Base-by-base conservation (phyloP, 2,888 invertebrate genomes). In the Plagiodera versicolora region DNA sequence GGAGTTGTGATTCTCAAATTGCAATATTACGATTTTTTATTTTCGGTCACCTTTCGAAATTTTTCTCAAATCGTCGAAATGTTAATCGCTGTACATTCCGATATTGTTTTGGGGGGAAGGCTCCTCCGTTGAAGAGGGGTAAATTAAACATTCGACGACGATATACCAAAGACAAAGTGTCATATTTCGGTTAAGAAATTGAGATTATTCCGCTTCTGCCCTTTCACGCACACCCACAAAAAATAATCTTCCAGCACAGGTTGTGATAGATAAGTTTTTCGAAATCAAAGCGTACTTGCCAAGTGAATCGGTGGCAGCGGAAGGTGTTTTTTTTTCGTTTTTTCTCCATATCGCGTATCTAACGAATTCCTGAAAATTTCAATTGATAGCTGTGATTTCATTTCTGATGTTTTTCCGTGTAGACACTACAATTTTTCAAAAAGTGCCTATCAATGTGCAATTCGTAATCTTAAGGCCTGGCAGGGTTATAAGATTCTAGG, bases 361-460 rank as follows among this genome's bases (percentile, higher is more conserved):
- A 11, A 32, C 39, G 11, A 39, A 39, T 8, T 39, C 46, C 48
- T 45, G 30, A 47, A 55, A 45, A 30, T 30, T 45, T 47, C 45
- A 55, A 30, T 47, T 47, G 17, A 55, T 45, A 17, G 56, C 61
- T 60, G 63, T 63, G 60, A 63, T 60, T 58, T 56, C 47, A 18
- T 39, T 52, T 65, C 56, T 55, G 51, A 63, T 58, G 60, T 63
- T 63, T 60, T 58, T 58, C 28, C 47, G 20, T 44, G 64, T 63
- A 35, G 64, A 64, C 50, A 49, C 61, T 69, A 73, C 74, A 76
- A 74, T 71, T 70, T 71, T 35, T 55, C 58, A 5, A 24, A 5
- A 80, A 80, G 80, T 80, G 80, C 80, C 80, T 80, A 78, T 77
- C 72, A 74, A 77, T 75, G 79, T 80, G 80, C 80, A 80, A 80